These are phyloP conservation scores for Tenthredo mesomela DNA, from an alignment of 2,888 invertebrate genomes.

Conservation along the genomic window DNA sequence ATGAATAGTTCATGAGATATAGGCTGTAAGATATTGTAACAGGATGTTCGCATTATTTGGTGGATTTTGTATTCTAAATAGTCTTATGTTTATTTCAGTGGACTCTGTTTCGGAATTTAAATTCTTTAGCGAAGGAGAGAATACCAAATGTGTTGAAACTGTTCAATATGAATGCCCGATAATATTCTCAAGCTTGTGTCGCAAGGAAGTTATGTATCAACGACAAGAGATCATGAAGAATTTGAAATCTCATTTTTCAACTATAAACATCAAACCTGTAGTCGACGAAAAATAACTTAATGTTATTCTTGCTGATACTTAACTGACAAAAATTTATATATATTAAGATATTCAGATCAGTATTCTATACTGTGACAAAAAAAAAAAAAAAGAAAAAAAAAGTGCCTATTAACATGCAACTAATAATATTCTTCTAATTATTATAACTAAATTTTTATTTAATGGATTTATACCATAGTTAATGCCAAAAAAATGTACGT, in stretches of 20 bases:
- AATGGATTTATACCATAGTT: neutral
- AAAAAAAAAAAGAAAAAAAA: neutral
- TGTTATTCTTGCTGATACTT: neutral
- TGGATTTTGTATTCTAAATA: neutral
- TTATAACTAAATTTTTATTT: neutral
- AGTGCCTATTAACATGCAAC: neutral
- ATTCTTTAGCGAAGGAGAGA: conserved; percentile 78
- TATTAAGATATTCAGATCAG: neutral
- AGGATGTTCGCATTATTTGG: neutral
- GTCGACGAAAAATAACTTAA: conserved; percentile 35
- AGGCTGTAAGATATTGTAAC: neutral
- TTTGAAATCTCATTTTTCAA: conserved; percentile 67
- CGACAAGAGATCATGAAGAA: conserved; percentile 74
- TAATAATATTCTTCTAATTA: neutral
- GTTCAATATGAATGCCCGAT: conserved; percentile 84
- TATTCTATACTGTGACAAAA: neutral
- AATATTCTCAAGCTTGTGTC: conserved; percentile 80
- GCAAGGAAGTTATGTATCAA: conserved; percentile 80
- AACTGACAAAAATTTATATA: neutral
- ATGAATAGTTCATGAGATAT: neutral
- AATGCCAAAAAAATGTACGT: neutral
- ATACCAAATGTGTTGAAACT: conserved; percentile 81
- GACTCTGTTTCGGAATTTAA: conserved; percentile 82
- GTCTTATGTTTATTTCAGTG: conserved; percentile 81
- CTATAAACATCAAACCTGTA: conserved; percentile 23